phyloP scores from a whole-genome alignment of 2,113 vertebrate genomes.

The Stercorarius parasiticus region DNA sequence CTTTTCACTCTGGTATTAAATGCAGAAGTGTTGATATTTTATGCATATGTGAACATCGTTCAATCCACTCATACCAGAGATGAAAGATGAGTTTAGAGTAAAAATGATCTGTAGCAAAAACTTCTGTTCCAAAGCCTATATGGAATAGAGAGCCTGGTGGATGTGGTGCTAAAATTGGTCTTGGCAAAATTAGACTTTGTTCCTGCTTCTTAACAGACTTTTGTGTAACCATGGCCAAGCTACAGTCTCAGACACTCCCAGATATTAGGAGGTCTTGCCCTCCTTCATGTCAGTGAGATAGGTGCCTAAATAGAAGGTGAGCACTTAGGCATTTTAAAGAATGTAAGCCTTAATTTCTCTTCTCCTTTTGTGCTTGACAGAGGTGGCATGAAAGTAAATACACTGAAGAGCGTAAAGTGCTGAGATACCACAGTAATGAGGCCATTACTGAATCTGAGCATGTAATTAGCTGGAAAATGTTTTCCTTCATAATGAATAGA shows the following conservation, averaged over 20 bases:
- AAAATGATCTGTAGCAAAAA: not conserved
- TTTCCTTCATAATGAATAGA: slow-evolving; percentile 49
- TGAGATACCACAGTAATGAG: slow-evolving; percentile 49
- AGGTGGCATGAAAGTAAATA: slow-evolving; percentile 40
- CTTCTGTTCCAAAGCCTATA: not conserved
- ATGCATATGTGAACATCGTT: not conserved
- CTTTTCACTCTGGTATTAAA: not conserved
- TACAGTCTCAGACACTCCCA: not conserved
- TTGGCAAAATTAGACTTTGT: not conserved
- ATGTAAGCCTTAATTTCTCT: not conserved
- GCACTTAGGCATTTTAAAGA: not conserved
- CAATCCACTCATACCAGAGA: not conserved
- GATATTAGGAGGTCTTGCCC: not conserved
- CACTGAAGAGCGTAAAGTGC: not conserved
- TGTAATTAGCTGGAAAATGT: slow-evolving; percentile 59
- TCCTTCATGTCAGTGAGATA: not conserved
- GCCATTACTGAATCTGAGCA: slow-evolving; percentile 45
- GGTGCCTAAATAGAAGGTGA: not conserved
- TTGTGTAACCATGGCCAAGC: not conserved
- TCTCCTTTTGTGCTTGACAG: slow-evolving; percentile 34
- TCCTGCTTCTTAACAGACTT: not conserved
- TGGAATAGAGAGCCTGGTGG: not conserved
- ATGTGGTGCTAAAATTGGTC: not conserved
- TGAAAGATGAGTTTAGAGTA: not conserved
- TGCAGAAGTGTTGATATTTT: not conserved